Evolutionary conservation across 2,113 vertebrate species (phyloP).

Genomic region (Ceyx margarethae): DNA sequence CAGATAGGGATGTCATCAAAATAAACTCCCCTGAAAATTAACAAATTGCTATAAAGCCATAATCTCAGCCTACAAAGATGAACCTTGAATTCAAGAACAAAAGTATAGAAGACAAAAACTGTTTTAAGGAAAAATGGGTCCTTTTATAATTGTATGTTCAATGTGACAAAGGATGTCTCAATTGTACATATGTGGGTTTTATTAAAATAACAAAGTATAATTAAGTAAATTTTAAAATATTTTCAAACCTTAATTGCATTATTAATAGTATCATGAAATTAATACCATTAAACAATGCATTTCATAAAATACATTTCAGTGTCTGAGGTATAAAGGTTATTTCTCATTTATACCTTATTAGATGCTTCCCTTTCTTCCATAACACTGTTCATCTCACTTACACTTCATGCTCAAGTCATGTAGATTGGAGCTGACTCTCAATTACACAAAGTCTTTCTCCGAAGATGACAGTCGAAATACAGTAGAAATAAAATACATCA

Average conservation of each 20-base stretch:
- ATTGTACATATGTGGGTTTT: neutral
- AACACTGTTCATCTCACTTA: constrained; percentile 70
- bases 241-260: constrained; percentile 23
- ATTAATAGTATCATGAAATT: constrained; percentile 16
- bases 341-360: constrained; percentile 78
- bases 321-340: constrained; percentile 62
- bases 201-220: neutral
- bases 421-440: constrained; percentile 92
- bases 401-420: constrained; percentile 80
- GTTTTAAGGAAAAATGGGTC: neutral
- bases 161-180: neutral
- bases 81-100: neutral
- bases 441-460: constrained; percentile 87
- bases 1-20: neutral
- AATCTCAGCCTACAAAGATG: neutral
- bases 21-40: neutral
- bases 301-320: constrained; percentile 50
- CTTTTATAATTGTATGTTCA: neutral
- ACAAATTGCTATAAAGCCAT: neutral
- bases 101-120: neutral
- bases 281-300: constrained; percentile 26
- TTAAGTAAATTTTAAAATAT: neutral
- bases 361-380: constrained; percentile 69
- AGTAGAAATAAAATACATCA: constrained; percentile 92
- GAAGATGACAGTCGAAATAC: constrained; percentile 91